Evolutionary conservation across 2,888 invertebrate species (phyloP), one percentile per base, ranked within the genome.

Genomic region (Brenthis ino): DNA sequence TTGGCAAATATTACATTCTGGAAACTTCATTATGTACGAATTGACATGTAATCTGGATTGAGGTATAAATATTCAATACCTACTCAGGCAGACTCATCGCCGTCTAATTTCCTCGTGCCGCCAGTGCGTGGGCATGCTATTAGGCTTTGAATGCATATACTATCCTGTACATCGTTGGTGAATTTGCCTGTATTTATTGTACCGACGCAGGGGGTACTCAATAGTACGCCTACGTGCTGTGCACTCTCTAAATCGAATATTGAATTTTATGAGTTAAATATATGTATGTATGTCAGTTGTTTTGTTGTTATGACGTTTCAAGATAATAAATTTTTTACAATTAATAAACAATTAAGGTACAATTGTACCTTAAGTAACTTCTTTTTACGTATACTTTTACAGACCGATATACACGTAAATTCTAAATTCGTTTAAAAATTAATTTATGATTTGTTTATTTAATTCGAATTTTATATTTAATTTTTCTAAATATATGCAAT

Each of bases 121-220:
- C 65, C 51, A 60, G 56, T 66, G 71, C 73, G 71, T 71, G 71
- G 69, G 73, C 57, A 71, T 66, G 24, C 54, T 61, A 37, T 48
- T 70, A 65, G 66, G 37, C 48, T 63, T 28, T 53, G 57, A 47
- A 65, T 33, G 57, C 64, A 57, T 65, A 57, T 65, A 61, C 55
- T 47, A 51, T 50, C 43, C 50, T 33, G n/a, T 61, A n/a, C 37
- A 20, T 61, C 61, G 50, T 6, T 24, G 48, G 55, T 63, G 57
- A 66, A 64, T 66, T 66, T 54, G 54, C 67, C 37, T 37, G 61
- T 57, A 67, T 69, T 65, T 69, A 65, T 69, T 51, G 61, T 55
- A 63, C 54, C 64, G 50, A 63, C 48, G 57, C 69, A 53, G 65
- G 66, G 69, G 69, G 66, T 63, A 64, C 37, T 69, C 66, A 54